Conservation (phyloP, 2,888 invertebrate species). For the Mantis religiosa region DNA sequence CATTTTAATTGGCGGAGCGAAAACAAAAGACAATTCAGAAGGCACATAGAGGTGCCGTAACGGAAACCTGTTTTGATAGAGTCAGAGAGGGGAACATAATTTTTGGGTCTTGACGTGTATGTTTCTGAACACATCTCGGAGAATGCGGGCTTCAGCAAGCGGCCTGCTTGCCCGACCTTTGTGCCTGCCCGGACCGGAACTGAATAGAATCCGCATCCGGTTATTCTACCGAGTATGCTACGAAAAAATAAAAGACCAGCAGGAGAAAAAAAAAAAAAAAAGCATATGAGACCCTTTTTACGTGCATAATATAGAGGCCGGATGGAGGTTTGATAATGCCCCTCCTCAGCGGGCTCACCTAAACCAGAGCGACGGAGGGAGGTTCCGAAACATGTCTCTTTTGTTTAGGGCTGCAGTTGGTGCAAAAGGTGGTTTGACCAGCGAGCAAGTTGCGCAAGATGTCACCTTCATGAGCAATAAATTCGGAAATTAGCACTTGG, state of each 20-base stretch:
- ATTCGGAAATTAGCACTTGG: background rate
- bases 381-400: slow-evolving; percentile 4
- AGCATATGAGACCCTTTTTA: background rate
- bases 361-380: background rate
- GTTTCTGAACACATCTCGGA: background rate
- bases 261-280: background rate
- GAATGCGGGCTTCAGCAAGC: background rate
- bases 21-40: background rate
- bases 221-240: slow-evolving; percentile 20
- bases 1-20: background rate
- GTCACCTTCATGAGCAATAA: background rate
- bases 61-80: background rate
- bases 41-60: background rate
- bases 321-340: slow-evolving; percentile 18
- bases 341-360: background rate
- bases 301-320: slow-evolving; percentile 19
- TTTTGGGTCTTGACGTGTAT: background rate
- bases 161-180: background rate
- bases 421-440: background rate
- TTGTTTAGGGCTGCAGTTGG: background rate
- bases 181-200: slow-evolving; percentile 27
- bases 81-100: background rate
- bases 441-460: background rate
- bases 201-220: slow-evolving; percentile 29
- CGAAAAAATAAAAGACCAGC: background rate